These are phyloP conservation scores for Promerops cafer DNA, from an alignment of 2,113 vertebrate genomes.

Conservation along the genomic window DNA sequence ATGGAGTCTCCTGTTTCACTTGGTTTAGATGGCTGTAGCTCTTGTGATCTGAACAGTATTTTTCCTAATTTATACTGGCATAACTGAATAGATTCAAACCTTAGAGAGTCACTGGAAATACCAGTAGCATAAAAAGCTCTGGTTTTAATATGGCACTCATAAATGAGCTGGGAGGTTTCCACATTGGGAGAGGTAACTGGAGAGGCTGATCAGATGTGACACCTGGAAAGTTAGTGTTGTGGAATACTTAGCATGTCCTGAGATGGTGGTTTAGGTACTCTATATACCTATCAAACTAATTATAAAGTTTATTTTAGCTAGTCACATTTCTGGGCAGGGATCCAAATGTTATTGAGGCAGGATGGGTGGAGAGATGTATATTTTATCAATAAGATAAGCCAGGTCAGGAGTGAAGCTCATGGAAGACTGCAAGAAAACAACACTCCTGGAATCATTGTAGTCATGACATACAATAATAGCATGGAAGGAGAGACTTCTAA, in stretches of 20 bases:
- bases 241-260: background rate
- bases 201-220: background rate
- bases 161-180: constrained; percentile 1
- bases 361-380: background rate
- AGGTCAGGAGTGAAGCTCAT: background rate
- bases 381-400: background rate
- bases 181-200: background rate
- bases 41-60: background rate
- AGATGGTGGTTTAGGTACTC: background rate
- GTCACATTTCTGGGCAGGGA: background rate
- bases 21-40: background rate
- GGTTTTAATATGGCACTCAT: constrained; percentile 16
- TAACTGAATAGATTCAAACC: background rate
- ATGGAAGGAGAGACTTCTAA: background rate
- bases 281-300: background rate
- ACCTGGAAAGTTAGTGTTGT: background rate
- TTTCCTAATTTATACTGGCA: background rate
- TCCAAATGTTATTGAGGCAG: background rate
- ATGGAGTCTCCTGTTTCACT: background rate
- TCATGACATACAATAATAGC: background rate
- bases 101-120: background rate
- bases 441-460: background rate
- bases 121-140: background rate
- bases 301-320: constrained; percentile 4
- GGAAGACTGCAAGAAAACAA: background rate